Evolutionary conservation across 2,888 invertebrate genomes (phyloP), one percentile per base, ranked within the genome.

Genomic region (Cephus spinipes): DNA sequence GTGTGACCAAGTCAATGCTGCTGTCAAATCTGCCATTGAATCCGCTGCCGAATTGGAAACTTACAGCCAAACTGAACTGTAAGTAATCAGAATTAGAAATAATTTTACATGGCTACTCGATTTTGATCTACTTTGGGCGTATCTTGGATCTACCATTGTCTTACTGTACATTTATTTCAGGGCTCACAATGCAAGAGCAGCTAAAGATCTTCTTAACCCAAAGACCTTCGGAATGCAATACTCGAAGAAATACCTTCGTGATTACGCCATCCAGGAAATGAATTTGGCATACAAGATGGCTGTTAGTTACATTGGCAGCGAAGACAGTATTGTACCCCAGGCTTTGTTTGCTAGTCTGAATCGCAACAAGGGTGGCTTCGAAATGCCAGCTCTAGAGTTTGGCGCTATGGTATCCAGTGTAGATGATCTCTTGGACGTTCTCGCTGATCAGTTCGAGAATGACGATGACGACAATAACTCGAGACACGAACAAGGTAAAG

Each of bases 1-100:
- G 30, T 94, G 93, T 87, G 91, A 93, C 75, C 93, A 95, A 73
- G 95, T 96, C 0, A 94, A 94, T 81, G 92, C 95, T 79, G 94
- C 93, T n/a, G 93, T 96, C 12, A 94, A 94, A 87, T 93, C 94
- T 33, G 92, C 92, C 23, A 95, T 96, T 79, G 89, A 93, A 87
- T 91, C 92, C 69, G 93, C 94, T 32, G 93, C 95, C 79, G 80
- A 92, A 80, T 89, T 94, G 68, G 89, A 92, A 79, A 89, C 90
- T 73, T 91, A 92, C 0, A 92, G 92, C 55, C 89, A 91, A 83
- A 86, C 86, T 77, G 89, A 94, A 68, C 86, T 94, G 83, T 86
- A 86, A 77, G 89, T 93, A 55, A 86, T 94, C 12, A 23, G 55
- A 55, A 55, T 55, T 23, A 9, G 0, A 55, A 55, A 55, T 55